Conservation (phyloP, 2,888 invertebrate genomes). For the Hypolimnas misippus region DNA sequence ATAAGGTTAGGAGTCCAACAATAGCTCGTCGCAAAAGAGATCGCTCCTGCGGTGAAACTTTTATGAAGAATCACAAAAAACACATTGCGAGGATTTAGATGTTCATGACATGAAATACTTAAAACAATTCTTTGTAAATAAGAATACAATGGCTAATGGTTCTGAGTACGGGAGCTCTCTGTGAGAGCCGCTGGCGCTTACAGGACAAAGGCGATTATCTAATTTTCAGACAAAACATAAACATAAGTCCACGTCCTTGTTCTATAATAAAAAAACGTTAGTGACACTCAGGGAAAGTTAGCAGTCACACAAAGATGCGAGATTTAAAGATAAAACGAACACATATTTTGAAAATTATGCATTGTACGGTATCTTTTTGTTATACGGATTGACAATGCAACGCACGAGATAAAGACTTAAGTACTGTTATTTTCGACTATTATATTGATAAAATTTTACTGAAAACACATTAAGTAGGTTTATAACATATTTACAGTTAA, state of each 20-base stretch:
- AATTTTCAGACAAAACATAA: conserved; percentile 65
- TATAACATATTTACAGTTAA: not conserved
- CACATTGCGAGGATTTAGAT: conserved; percentile 44
- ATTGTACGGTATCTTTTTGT: conserved; percentile 62
- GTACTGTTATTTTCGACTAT: conserved; percentile 42
- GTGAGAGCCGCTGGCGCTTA: conserved; percentile 66
- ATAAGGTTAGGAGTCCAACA: conserved; percentile 58
- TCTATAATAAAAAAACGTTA: conserved; percentile 59
- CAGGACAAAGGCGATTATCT: conserved; percentile 69
- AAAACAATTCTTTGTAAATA: conserved; percentile 48
- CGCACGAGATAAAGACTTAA: conserved; percentile 39
- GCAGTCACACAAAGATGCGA: conserved; percentile 64
- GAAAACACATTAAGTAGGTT: not conserved
- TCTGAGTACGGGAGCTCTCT: conserved; percentile 62
- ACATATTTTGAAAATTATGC: conserved; percentile 63
- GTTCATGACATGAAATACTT: conserved; percentile 43
- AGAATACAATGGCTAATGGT: conserved; percentile 54
- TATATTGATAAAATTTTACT: not conserved
- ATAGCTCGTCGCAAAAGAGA: conserved; percentile 54
- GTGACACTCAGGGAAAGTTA: conserved; percentile 69
- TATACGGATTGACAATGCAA: conserved; percentile 48
- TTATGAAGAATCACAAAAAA: conserved; percentile 37
- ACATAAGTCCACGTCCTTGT: conserved; percentile 62
- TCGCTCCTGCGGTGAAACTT: conserved; percentile 46
- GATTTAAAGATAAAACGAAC: conserved; percentile 62